Conservation (phyloP, 2,113 vertebrate genomes). For the Chloropsis cyanopogon region DNA sequence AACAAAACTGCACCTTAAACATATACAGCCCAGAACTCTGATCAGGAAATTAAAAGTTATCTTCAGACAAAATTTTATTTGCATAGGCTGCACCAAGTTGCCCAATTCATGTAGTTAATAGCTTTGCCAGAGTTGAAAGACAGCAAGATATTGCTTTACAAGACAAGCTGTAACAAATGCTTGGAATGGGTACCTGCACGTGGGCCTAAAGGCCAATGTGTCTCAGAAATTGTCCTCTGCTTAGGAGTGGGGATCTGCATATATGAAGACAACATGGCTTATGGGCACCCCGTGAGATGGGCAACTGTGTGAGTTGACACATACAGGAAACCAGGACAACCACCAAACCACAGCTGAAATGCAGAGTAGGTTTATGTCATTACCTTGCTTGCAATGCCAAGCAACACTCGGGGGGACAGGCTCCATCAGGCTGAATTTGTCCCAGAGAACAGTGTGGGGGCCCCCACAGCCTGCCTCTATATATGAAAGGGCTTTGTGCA, state of each 20-base stretch:
- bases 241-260: neutral
- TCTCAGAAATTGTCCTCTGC: neutral
- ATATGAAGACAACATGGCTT: neutral
- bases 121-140: neutral
- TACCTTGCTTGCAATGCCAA: neutral
- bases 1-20: neutral
- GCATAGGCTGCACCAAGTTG: neutral
- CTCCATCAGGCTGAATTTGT: neutral
- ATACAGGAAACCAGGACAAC: neutral
- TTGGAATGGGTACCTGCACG: neutral
- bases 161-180: neutral
- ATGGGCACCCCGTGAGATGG: rapidly evolving
- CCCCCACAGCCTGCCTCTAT: too few relatives aligned
- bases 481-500: neutral
- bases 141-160: neutral
- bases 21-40: neutral
- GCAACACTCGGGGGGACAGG: rapidly evolving
- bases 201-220: neutral
- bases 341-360: neutral
- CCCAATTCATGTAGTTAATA: neutral
- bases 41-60: neutral
- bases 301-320: neutral
- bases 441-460: too few relatives aligned
- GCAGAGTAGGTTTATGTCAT: neutral
- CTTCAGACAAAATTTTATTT: neutral